These are phyloP conservation scores for Apis laboriosa DNA, from an alignment of 1,140 invertebrate genomes.

Conservation along the genomic window DNA sequence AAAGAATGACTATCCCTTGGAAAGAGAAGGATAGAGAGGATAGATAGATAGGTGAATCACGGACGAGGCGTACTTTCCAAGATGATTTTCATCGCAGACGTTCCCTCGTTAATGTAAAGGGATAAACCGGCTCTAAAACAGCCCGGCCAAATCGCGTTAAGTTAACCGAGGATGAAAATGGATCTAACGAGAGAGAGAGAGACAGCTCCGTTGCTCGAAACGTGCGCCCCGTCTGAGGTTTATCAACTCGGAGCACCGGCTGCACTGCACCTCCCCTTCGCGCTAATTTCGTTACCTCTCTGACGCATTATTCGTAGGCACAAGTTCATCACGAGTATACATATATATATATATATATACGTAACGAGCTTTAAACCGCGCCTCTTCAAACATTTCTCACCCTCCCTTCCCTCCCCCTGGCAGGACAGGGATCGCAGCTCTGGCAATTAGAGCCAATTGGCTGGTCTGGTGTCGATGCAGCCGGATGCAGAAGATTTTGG, in stretches of 20 bases:
- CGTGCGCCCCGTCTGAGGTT: slow-evolving; percentile 38
- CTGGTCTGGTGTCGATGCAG: too few relatives aligned
- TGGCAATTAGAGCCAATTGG: not conserved
- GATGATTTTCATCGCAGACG: not conserved
- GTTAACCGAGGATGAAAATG: slow-evolving; percentile 47
- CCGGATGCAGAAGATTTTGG: too few relatives aligned
- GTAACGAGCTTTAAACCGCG: slow-evolving; percentile 41
- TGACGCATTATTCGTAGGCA: slow-evolving; percentile 14
- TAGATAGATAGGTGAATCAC: too few relatives aligned
- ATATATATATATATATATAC: too few relatives aligned
- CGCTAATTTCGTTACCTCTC: slow-evolving; percentile 40
- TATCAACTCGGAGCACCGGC: slow-evolving; percentile 31
- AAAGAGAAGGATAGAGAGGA: not conserved
- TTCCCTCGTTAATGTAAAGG: slow-evolving; percentile 39
- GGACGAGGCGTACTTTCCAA: not conserved
- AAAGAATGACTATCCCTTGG: too few relatives aligned
- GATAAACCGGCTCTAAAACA: slow-evolving; percentile 38
- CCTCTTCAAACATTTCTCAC: slow-evolving; percentile 24
- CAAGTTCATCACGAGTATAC: not conserved
- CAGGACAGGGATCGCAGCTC: not conserved
- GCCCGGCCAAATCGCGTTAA: slow-evolving; percentile 31
- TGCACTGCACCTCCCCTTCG: slow-evolving; percentile 2
- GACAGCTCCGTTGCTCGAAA: slow-evolving; percentile 13
- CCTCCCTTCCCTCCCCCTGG: too few relatives aligned
- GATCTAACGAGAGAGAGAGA: slow-evolving; percentile 33